Conservation (phyloP, 2,113 vertebrate species). For the Peromyscus californicus region DNA sequence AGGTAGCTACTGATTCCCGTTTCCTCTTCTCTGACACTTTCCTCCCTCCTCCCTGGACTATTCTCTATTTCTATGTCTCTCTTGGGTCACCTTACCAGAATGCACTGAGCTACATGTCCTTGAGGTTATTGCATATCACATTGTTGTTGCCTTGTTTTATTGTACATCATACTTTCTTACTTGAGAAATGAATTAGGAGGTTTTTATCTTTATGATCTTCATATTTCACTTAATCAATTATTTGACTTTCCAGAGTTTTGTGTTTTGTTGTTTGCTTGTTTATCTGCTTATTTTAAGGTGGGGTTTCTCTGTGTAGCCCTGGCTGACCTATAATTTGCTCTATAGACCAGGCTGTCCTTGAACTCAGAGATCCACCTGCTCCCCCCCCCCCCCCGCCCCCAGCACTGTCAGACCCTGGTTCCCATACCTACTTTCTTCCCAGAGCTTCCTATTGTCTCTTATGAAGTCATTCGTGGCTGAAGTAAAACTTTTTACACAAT, state of each 20-base stretch:
- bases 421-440: not conserved
- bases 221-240: not conserved
- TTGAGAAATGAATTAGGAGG: not conserved
- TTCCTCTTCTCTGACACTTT: not conserved
- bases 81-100: not conserved
- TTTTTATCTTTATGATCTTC: not conserved
- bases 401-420: not conserved
- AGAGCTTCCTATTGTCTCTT: not conserved
- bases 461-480: not conserved
- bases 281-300: not conserved
- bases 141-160: not conserved
- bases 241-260: not conserved
- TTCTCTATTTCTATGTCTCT: not conserved
- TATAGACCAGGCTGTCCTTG: not conserved
- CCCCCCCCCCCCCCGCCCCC: fast-evolving
- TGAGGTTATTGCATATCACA: not conserved
- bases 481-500: not conserved
- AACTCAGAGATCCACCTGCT: not conserved
- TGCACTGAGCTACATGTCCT: not conserved
- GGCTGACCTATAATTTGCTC: not conserved
- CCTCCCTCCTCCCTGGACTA: not conserved
- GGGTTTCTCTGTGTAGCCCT: not conserved
- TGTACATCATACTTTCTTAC: not conserved
- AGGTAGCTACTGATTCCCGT: not conserved
- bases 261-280: not conserved